Percentiles rank a stretch among this genome's conserved stretches.
phyloP scores from a whole-genome alignment of 2,113 vertebrate genomes.

The Mastomys coucha region DNA sequence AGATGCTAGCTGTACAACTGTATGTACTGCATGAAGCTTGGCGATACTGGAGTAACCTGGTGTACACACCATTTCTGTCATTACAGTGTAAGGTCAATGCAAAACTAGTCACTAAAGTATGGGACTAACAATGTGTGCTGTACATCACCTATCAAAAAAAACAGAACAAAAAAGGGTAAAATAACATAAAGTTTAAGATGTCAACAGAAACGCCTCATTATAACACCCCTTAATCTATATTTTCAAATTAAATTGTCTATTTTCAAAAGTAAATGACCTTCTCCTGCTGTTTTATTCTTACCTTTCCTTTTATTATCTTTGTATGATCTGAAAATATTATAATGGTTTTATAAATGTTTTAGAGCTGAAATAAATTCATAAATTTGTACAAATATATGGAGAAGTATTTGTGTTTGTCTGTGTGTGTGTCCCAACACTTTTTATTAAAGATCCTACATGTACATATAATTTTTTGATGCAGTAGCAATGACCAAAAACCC shows the following conservation, averaged over 20 bases:
- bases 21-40: background rate
- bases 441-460: background rate
- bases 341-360: background rate
- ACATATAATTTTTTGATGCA: background rate
- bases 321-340: background rate
- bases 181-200: background rate
- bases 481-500: background rate
- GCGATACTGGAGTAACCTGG: background rate
- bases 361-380: background rate
- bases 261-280: background rate
- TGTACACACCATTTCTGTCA: background rate
- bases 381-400: background rate
- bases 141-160: background rate
- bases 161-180: background rate
- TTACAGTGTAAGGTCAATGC: fast-evolving
- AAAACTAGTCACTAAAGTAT: background rate
- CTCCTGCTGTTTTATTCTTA: background rate
- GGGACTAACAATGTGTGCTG: background rate
- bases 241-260: conserved; percentile 26
- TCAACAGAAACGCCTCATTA: background rate
- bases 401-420: background rate
- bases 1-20: background rate
- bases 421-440: background rate
- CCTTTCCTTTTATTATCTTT: background rate
- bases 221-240: background rate